phyloP scores from a whole-genome alignment of 2,797 vertebrate genomes.

The Amblyraja radiata region DNA sequence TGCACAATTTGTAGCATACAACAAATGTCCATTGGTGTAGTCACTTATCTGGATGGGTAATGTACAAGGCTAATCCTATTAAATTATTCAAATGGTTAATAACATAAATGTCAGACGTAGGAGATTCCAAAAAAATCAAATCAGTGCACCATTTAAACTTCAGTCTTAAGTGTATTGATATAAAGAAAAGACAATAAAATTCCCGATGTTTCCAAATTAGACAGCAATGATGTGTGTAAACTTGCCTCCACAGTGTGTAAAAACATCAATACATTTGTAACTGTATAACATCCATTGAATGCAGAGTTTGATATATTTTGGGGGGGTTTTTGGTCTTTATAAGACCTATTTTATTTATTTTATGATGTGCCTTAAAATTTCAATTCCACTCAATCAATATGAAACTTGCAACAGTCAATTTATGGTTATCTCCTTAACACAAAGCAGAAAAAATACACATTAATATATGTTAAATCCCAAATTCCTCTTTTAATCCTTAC shows the following conservation, averaged over 20 bases:
- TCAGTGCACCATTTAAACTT: not conserved
- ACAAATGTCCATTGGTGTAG: not conserved
- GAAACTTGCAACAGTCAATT: not conserved
- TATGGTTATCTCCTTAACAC: constrained; percentile 11
- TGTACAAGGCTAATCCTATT: not conserved
- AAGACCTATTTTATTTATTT: no score
- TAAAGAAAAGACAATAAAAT: not conserved
- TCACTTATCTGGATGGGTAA: not conserved
- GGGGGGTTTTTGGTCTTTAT: not conserved
- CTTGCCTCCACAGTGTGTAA: not conserved
- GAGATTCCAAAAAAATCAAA: not conserved
- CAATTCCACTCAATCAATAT: not conserved
- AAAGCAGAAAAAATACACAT: constrained; percentile 28
- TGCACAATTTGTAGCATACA: not conserved
- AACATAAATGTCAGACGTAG: not conserved
- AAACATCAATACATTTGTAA: not conserved
- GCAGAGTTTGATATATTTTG: not conserved
- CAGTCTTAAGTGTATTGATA: not conserved
- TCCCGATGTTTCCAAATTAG: no score
- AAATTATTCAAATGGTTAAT: not conserved
- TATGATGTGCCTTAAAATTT: not conserved
- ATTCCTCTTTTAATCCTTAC: constrained; percentile 25
- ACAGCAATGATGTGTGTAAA: not conserved
- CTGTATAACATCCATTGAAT: not conserved
- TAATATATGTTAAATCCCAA: constrained; percentile 9